These are phyloP conservation scores for Aethes cnicana DNA, from an alignment of 2,888 invertebrate species.

Conservation along the genomic window DNA sequence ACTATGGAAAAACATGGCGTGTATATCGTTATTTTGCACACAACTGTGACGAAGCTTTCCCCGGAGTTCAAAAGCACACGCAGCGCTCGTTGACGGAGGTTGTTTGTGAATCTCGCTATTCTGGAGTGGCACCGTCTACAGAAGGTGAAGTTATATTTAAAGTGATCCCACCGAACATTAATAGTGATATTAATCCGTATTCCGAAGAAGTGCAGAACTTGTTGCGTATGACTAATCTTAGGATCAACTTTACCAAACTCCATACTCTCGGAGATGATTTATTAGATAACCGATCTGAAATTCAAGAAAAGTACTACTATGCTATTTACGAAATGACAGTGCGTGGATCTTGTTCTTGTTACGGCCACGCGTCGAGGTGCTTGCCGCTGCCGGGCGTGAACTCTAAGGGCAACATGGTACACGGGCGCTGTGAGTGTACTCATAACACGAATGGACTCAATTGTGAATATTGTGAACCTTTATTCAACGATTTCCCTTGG, in stretches of 20 bases:
- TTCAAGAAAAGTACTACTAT: conserved; percentile 99
- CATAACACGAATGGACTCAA: conserved; percentile 98
- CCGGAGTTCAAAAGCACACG: conserved; percentile 86
- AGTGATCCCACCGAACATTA: conserved; percentile 94
- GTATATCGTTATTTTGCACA: conserved; percentile 98
- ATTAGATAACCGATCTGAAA: conserved; percentile 94
- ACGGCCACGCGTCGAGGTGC: conserved; percentile 98
- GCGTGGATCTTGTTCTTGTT: conserved; percentile 98
- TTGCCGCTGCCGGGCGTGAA: conserved; percentile 89
- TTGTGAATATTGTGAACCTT: conserved; percentile 98
- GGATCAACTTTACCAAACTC: conserved; percentile 97
- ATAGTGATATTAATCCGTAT: conserved; percentile 96
- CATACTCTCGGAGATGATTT: conserved; percentile 99
- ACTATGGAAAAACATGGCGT: conserved; percentile 97
- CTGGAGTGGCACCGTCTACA: conserved; percentile 95
- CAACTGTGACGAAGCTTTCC: conserved; percentile 95
- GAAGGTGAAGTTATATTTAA: conserved; percentile 98
- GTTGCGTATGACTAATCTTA: conserved; percentile 97
- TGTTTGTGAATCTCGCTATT: conserved; percentile 97
- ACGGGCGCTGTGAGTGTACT: no score
- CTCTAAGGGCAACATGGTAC: conserved; percentile 94
- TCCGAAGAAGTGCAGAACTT: conserved; percentile 97
- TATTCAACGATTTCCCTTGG: conserved; percentile 99
- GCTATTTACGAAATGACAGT: conserved; percentile 98
- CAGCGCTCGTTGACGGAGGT: conserved; percentile 94